Evolutionary conservation across 2,113 vertebrate genomes (phyloP), one percentile per base, ranked within the genome.

Genomic region (Notechis scutatus): DNA sequence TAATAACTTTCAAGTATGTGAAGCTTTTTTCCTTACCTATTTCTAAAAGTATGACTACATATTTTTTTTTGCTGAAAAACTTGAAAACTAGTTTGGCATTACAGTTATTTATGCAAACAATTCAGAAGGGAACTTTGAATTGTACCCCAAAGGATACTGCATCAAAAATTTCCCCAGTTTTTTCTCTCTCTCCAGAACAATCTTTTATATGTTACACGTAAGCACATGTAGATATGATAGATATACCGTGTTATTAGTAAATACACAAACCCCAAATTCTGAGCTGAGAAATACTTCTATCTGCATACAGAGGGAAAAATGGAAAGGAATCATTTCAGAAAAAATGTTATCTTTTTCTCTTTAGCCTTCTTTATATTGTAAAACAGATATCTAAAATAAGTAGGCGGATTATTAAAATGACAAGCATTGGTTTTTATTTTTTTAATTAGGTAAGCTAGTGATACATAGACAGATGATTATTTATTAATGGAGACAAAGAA

Each of bases 401-500:
- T 61, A 87, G 91, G 91, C 92, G 94, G 93, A 96, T 95, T 92
- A 96, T 96, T 96, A 91, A 94, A 96, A 97, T 96, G 96, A 87
- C 91, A 56, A 81, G 94, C 92, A 95, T 54, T 93, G 7, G 1
- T 42, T 74, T 94, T 18, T 18, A 61, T 64, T 26, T 97, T 57
- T 95, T 94, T 55, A 90, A 90, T 86, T 94, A 81, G 94, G 93
- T 94, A 69, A 93, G 87, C 88, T 94, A 94, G 95, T 93, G 94
- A 89, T 85, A 0, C 88, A 87, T 18, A 87, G 81, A 39, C 93
- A 24, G 0, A 52, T 57, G 89, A 96, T 97, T 97, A 97, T 96
- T 97, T 97, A 97, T 97, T 97, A 94, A 96, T 96, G 94, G 95
- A 93, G 90, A 91, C 95, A 95, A 96, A 93, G 96, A 97, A 97